phyloP scores from a whole-genome alignment of 2,113 vertebrate genomes.

The human (Homo sapiens) region DNA sequence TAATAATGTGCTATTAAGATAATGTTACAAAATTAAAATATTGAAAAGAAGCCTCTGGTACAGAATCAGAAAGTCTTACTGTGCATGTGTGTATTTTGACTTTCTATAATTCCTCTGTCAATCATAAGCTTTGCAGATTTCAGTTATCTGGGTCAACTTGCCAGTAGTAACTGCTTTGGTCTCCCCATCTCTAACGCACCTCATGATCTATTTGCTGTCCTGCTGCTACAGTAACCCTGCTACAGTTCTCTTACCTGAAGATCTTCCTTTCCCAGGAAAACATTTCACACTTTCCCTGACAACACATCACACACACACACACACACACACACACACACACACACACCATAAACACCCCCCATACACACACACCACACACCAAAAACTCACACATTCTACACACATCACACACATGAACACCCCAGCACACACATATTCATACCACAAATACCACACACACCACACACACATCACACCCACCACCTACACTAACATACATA shows the following conservation, averaged over 20 bases:
- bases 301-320: no score
- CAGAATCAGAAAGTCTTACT: background rate
- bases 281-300: background rate
- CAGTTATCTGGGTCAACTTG: background rate
- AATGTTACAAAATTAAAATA: background rate
- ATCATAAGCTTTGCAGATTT: background rate
- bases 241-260: background rate
- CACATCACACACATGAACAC: no score
- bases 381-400: no score
- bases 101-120: background rate
- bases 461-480: no score
- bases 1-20: background rate
- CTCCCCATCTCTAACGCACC: background rate
- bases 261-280: background rate
- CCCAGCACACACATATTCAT: no score
- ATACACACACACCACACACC: no score
- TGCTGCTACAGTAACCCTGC: background rate
- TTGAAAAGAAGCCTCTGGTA: background rate
- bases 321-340: no score
- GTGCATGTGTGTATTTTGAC: background rate
- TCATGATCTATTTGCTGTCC: background rate
- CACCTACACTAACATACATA: no score
- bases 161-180: background rate
- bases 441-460: no score
- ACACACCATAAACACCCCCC: no score